Conservation (phyloP, 2,797 vertebrate species). For the Pachyuromys duprasi region DNA sequence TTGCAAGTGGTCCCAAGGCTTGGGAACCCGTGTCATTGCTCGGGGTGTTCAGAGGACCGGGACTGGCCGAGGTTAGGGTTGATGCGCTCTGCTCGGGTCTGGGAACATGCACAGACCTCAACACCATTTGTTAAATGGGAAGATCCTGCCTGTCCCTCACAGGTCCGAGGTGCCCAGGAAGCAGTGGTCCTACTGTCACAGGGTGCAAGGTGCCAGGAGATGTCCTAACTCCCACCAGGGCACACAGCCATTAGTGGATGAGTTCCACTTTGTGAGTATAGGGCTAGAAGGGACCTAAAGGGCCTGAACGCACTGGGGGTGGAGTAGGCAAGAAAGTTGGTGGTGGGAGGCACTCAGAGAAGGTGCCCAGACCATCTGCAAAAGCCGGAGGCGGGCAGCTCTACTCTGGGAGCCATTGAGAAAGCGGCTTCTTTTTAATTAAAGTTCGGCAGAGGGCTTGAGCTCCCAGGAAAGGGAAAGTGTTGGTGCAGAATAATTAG, state of each 20-base stretch:
- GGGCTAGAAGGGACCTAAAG: background rate
- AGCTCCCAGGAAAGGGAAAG: constrained; percentile 71
- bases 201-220: background rate
- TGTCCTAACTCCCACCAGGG: background rate
- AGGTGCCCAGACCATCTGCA: background rate
- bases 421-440: constrained; percentile 74
- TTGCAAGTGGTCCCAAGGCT: background rate
- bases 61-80: fast-evolving
- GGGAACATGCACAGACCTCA: background rate
- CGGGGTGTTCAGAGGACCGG: background rate
- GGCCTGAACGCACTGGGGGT: background rate
- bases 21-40: background rate
- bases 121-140: background rate
- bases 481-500: constrained; percentile 72
- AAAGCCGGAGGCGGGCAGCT: background rate
- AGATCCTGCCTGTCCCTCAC: too few species aligned
- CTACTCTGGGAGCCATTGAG: background rate
- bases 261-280: background rate
- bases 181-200: background rate
- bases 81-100: background rate
- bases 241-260: too few species aligned
- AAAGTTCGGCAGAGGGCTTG: constrained; percentile 43
- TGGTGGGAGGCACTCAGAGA: background rate
- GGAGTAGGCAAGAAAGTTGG: background rate
- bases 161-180: background rate